A percentile compares a stretch with the other conserved stretches of the same genome.
phyloP scores from a whole-genome alignment of 2,113 vertebrate species.

The Lagopus muta region DNA sequence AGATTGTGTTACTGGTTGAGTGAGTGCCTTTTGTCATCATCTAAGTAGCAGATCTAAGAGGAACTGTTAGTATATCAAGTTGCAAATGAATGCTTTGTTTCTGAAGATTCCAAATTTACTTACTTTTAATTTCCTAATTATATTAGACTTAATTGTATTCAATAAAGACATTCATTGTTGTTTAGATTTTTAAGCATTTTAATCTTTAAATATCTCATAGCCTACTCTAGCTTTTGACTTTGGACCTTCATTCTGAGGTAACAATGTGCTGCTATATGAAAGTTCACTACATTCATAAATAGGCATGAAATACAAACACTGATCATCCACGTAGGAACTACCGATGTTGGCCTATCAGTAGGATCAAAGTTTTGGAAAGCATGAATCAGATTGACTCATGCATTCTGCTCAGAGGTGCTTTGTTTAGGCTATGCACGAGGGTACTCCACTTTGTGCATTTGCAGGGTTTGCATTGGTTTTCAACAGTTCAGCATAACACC shows the following conservation, averaged over 20 bases:
- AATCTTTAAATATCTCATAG: not conserved
- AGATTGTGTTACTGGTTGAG: not conserved
- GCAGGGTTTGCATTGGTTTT: not conserved
- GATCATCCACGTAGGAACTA: not conserved
- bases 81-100: not conserved
- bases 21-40: not conserved
- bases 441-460: not conserved
- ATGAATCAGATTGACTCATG: not conserved
- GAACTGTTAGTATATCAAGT: not conserved
- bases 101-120: not conserved
- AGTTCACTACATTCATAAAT: not conserved
- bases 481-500: rapidly evolving
- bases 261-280: not conserved
- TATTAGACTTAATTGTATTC: not conserved
- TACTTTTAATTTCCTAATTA: not conserved
- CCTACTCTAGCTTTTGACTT: not conserved
- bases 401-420: not conserved
- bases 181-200: not conserved
- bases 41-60: not conserved
- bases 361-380: not conserved
- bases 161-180: not conserved
- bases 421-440: not conserved
- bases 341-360: not conserved
- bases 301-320: not conserved
- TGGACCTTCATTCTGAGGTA: not conserved